A percentile compares a stretch with the other conserved stretches of the same genome.
These are phyloP conservation scores for Cybosia mesomella DNA, from an alignment of 2,888 invertebrate genomes.

Conservation along the genomic window DNA sequence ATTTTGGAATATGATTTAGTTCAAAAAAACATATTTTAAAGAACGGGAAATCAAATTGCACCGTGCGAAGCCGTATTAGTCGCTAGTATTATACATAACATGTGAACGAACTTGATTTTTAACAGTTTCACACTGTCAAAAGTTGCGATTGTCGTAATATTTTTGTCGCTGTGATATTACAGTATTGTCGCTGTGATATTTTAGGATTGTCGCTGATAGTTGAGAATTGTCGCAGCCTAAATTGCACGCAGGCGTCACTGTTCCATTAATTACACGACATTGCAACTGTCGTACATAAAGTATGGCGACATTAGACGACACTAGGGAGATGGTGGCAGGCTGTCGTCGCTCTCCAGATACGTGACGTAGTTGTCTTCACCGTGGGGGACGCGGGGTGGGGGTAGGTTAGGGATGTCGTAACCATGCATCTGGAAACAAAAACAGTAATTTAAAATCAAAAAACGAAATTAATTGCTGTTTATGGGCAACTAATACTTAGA, in stretches of 20 bases:
- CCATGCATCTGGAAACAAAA: conserved; percentile 93
- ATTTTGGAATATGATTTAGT: background rate
- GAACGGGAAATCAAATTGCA: background rate
- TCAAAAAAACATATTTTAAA: background rate
- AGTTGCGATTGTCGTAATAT: background rate
- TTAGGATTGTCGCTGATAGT: background rate
- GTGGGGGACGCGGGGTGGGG: conserved; percentile 89
- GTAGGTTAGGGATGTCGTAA: conserved; percentile 91
- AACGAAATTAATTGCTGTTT: too few relatives aligned
- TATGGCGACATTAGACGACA: conserved; percentile 64
- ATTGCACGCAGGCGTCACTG: background rate
- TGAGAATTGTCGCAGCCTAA: background rate
- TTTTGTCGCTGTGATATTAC: conserved; percentile 1
- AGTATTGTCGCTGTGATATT: conserved; percentile 5
- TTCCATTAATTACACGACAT: background rate
- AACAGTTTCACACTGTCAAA: background rate
- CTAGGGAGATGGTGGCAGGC: conserved; percentile 92
- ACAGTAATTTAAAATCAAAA: background rate
- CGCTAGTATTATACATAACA: background rate
- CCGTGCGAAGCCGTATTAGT: background rate
- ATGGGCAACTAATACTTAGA: too few relatives aligned
- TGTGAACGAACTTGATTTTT: background rate
- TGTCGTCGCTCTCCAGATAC: conserved; percentile 96
- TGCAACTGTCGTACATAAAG: conserved; percentile 7
- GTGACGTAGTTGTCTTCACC: conserved; percentile 96